Conservation (phyloP, 1,140 invertebrate species). For the Brachionus koreanus region DNA sequence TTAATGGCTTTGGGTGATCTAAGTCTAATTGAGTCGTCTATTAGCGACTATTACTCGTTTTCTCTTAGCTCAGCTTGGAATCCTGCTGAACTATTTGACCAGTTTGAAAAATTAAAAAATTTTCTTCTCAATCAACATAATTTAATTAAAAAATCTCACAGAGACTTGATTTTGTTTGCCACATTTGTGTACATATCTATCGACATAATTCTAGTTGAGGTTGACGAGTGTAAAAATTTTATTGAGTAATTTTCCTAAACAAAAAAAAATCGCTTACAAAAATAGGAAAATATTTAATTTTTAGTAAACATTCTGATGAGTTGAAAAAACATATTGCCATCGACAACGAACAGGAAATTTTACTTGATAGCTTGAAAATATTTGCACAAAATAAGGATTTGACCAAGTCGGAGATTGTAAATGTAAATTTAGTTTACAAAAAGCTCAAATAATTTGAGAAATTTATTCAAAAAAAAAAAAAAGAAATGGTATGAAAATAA, state of each 20-base stretch:
- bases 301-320: background rate
- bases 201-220: background rate
- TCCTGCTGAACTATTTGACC: background rate
- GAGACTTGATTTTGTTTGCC: background rate
- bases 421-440: background rate
- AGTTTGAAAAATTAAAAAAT: constrained; percentile 16
- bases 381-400: background rate
- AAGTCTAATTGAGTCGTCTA: constrained; percentile 21
- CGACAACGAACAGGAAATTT: background rate
- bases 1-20: constrained; percentile 18
- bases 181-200: constrained; percentile 27
- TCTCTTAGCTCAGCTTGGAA: background rate
- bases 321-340: background rate
- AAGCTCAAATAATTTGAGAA: background rate
- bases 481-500: constrained; percentile 24
- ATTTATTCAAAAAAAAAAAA: background rate
- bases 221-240: background rate
- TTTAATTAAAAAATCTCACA: background rate
- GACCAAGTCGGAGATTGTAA: background rate
- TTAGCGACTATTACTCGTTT: constrained; percentile 30
- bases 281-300: background rate
- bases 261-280: background rate
- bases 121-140: background rate
- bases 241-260: background rate
- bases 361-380: background rate